Base-by-base conservation (phyloP, 2,113 vertebrate species). In the Protobothrops flavoviridis region DNA sequence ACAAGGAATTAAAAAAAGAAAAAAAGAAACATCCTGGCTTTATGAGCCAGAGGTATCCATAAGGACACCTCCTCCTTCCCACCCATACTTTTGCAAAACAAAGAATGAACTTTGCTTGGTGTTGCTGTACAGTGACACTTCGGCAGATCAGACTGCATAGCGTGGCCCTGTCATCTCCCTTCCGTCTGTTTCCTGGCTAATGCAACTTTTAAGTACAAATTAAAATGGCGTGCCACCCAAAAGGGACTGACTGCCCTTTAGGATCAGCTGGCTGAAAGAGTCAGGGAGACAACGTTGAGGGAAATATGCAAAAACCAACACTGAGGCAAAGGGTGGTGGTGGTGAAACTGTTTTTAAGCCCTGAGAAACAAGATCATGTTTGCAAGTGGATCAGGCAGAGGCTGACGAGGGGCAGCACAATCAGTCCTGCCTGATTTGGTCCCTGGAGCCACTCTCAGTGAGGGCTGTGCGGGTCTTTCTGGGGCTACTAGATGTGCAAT, bases 401-500 rank as follows among this genome's bases (percentile, higher is more conserved):
- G 24, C 59, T 61, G 21, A 57, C 5, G 2, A 57, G 56, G 56
- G 21, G 23, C 21, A 57, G 56, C 56, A 57, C 56, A 23, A 8
- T 56, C 55, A 20, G 55, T 5, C 55, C 55, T 56, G 17, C 20
- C 5, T 0, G 17, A 59, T 59, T 59, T 61, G 57, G 24, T 26
- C 8, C 9, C 23, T 26, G 3, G 3, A 74, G n/a, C 64, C 64
- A 17, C 12, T 6, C 64, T 33, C n/a, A 1, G 0, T 0, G 0
- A 17, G 5, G 64, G 64, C 64, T 33, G 4, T 4, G 26, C 61
- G 13, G 11, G 26, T 64, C 61, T 64, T 29, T 4, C 61, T 61
- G 24, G 24, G 61, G 61, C 61, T 64, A 64, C 4, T 1, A 0
- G 26, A 9, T 9, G 61, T n/a, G 11, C 26, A 29, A 12, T n/a